These are phyloP conservation scores for Dinocampus coccinellae DNA, from an alignment of 2,888 invertebrate species.

Conservation along the genomic window DNA sequence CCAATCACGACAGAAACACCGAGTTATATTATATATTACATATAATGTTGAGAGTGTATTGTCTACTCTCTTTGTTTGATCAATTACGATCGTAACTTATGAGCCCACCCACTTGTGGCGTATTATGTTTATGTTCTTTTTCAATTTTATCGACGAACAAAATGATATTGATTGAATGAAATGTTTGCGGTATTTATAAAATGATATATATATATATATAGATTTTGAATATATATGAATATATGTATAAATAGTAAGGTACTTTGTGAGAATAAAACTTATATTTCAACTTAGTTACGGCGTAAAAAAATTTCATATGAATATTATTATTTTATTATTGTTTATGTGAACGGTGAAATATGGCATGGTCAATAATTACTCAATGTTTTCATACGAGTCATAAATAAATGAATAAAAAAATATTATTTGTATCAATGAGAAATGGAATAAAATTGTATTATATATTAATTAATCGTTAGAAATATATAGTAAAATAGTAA, in stretches of 20 bases:
- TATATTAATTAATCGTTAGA: too few relatives aligned
- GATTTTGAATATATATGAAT: not conserved
- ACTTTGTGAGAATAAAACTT: not conserved
- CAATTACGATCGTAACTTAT: constrained; percentile 28
- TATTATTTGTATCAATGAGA: too few relatives aligned
- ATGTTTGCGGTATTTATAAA: not conserved
- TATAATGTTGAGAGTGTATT: constrained; percentile 28
- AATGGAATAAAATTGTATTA: too few relatives aligned
- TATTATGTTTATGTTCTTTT: not conserved
- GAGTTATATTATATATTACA: constrained; percentile 27
- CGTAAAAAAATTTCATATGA: not conserved
- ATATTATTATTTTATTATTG: not conserved
- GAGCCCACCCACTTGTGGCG: constrained; percentile 14
- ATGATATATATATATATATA: not conserved
- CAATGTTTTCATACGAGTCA: not conserved
- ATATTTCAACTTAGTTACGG: not conserved
- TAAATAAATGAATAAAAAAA: not conserved
- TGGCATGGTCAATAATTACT: not conserved
- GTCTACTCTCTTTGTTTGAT: constrained; percentile 35
- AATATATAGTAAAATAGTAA: too few relatives aligned
- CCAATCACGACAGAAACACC: constrained; percentile 30
- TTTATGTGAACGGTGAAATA: not conserved
- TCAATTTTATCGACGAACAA: not conserved
- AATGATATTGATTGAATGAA: not conserved
- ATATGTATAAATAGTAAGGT: too few relatives aligned